Evolutionary conservation across 2,797 vertebrate genomes (phyloP).

Genomic region (Kryptolebias ocellatus): DNA sequence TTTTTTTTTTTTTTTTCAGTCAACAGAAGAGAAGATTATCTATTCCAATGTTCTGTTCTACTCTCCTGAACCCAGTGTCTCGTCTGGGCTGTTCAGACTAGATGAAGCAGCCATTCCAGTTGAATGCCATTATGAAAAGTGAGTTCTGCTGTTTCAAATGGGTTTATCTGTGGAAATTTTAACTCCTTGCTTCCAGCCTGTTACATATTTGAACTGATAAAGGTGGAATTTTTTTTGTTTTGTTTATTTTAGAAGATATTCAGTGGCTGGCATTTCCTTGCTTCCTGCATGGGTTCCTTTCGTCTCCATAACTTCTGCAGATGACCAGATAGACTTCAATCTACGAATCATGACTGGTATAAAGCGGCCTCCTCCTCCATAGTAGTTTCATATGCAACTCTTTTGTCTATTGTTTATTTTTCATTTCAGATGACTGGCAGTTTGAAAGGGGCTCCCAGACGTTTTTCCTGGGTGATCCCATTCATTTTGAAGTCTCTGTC

Average conservation of each 20-base stretch:
- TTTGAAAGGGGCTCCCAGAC: conserved; percentile 53
- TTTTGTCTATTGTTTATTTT: neutral
- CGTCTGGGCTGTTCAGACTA: conserved; percentile 64
- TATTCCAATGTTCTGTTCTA: conserved; percentile 74
- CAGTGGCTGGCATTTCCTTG: conserved; percentile 57
- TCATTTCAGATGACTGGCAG: conserved; percentile 70
- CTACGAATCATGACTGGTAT: conserved; percentile 76
- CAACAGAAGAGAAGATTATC: conserved; percentile 63
- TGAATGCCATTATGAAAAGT: conserved; percentile 78
- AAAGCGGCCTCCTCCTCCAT: too few species aligned
- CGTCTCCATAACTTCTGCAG: conserved; percentile 28
- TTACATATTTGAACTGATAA: too few species aligned
- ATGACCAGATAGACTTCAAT: conserved; percentile 66
- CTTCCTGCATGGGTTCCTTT: conserved; percentile 66
- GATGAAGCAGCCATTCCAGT: conserved; percentile 63
- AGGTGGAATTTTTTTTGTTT: too few species aligned
- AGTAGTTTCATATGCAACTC: too few species aligned
- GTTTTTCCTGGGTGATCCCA: conserved; percentile 71
- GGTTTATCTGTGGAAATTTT: too few species aligned
- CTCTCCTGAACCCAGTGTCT: conserved; percentile 58
- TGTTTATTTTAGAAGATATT: conserved; percentile 56
- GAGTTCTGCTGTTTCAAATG: neutral
- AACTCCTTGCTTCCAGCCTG: too few species aligned
- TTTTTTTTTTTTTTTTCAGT: conserved; percentile 44
- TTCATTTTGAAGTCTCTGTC: conserved; percentile 70